phyloP scores from a whole-genome alignment of 2,888 invertebrate species.

The Flabesymbios commensalis region DNA sequence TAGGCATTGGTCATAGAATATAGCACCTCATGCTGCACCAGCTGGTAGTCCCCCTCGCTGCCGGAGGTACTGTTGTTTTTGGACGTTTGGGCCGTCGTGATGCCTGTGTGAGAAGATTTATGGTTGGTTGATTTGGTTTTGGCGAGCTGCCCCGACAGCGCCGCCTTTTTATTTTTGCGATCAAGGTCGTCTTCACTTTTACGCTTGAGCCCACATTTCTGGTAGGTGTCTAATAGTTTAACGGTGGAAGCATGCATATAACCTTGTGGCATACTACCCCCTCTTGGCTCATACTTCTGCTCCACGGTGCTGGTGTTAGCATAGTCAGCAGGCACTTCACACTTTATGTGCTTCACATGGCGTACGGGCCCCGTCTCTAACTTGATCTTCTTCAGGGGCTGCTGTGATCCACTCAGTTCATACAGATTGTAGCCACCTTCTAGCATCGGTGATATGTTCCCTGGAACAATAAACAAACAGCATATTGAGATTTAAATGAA shows the following conservation, averaged over 20 bases:
- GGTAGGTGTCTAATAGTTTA: slow-evolving; percentile 72
- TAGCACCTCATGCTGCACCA: slow-evolving; percentile 93
- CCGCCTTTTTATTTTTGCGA: slow-evolving; percentile 55
- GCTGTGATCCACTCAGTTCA: no score
- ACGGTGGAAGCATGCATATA: slow-evolving; percentile 72
- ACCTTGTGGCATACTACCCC: slow-evolving; percentile 63
- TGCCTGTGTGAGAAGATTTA: neutral
- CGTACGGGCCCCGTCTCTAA: no score
- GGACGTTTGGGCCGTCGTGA: slow-evolving; percentile 22
- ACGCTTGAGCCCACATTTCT: slow-evolving; percentile 62
- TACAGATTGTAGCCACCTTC: no score
- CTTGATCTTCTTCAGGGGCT: no score
- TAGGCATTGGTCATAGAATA: slow-evolving; percentile 91
- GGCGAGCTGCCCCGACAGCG: slow-evolving; percentile 47
- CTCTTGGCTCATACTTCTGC: no score
- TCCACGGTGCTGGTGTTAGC: no score
- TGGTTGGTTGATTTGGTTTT: neutral
- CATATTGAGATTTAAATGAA: no score
- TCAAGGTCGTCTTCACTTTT: slow-evolving; percentile 56
- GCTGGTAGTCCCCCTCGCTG: slow-evolving; percentile 92
- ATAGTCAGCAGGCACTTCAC: no score
- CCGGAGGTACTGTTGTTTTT: slow-evolving; percentile 36
- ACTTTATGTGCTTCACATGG: no score
- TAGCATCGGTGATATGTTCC: no score
- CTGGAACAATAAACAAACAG: no score